phyloP scores from a whole-genome alignment of 2,113 vertebrate genomes.

The Gallinago paraguaiae region DNA sequence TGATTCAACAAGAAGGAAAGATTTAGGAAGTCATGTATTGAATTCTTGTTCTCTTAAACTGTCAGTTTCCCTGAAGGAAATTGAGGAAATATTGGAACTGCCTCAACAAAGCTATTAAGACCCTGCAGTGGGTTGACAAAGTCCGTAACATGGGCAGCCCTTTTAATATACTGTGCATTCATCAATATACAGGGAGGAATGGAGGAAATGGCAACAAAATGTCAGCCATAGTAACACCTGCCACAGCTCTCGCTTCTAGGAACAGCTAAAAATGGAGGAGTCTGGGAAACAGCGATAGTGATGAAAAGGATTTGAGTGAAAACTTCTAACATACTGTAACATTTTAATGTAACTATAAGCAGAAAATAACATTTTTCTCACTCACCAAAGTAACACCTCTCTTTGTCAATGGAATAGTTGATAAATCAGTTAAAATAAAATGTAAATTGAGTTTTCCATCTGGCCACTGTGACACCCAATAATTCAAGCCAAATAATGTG shows the following conservation, averaged over 20 bases:
- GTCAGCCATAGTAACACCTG: slow-evolving; percentile 44
- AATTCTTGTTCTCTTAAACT: background rate
- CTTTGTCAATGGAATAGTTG: slow-evolving; percentile 73
- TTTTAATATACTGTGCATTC: background rate
- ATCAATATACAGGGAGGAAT: background rate
- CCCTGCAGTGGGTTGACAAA: background rate
- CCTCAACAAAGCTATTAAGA: slow-evolving; percentile 5
- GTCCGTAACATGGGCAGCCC: background rate
- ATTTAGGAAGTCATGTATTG: background rate
- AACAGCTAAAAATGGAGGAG: slow-evolving; percentile 45
- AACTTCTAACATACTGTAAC: slow-evolving; percentile 56
- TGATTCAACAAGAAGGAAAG: background rate
- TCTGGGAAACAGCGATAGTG: slow-evolving; percentile 17
- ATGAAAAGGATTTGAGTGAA: slow-evolving; percentile 65
- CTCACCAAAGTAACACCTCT: slow-evolving; percentile 70
- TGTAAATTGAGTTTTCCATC: slow-evolving; percentile 74
- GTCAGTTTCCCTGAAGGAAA: background rate
- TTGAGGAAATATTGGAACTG: background rate
- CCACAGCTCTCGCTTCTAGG: slow-evolving; percentile 22
- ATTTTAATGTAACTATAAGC: slow-evolving; percentile 59
- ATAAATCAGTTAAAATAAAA: slow-evolving; percentile 74
- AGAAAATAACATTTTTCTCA: slow-evolving; percentile 76
- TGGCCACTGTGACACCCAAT: slow-evolving; percentile 61
- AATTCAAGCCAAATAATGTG: slow-evolving; percentile 67
- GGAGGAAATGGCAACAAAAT: slow-evolving; percentile 23